Evolutionary conservation across 53 echinoderm and acorn worm species (phyloP), one percentile per base, ranked within the genome.

Genomic region (Crossaster papposus): DNA sequence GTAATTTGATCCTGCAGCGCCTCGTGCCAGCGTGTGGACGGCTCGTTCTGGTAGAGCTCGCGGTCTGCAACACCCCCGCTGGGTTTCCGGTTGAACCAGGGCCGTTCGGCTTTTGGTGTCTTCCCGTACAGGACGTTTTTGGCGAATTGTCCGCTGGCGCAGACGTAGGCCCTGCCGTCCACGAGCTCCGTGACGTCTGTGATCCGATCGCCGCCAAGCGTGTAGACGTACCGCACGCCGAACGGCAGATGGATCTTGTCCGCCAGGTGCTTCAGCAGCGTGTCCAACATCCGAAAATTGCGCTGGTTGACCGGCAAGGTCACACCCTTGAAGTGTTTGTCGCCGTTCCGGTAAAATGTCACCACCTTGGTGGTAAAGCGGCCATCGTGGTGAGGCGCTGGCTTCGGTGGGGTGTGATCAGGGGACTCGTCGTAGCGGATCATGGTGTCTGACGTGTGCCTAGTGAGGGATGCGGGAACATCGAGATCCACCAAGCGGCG

Each of bases 341-440:
- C 97, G 15, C 97, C 97, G 89, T 97, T 97, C 1, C 97, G 95
- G 64, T 94, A 95, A 90, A 97, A 97, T 6, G 97, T 97, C 24
- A 97, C 94, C 26, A 95, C 91, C 80, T 93, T 93, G 30, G 96
- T 96, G 44, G 93, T 83, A 82, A 96, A 96, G 71, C 91, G 92
- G 1, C 95, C 92, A 70, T 64, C 83, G 71, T 76, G 88, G 36
- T n/a, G n/a, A n/a, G 52, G 80, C 22, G 83, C 83, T 23, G 83
- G 82, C 32, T 38, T 91, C 9, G 70, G 33, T 8, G 51, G 70
- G 0, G 85, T n/a, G n/a, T n/a, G n/a, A n/a, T n/a, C 75, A 26
- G 83, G 84, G 36, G 94, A 90, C 76, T 80, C 87, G 90, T 80
- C 87, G 90, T 92, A 94, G 36, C 88, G 83, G 36, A 92, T 81